Evolutionary conservation across 2,113 vertebrate species (phyloP).

Genomic region (Otolemur garnettii): DNA sequence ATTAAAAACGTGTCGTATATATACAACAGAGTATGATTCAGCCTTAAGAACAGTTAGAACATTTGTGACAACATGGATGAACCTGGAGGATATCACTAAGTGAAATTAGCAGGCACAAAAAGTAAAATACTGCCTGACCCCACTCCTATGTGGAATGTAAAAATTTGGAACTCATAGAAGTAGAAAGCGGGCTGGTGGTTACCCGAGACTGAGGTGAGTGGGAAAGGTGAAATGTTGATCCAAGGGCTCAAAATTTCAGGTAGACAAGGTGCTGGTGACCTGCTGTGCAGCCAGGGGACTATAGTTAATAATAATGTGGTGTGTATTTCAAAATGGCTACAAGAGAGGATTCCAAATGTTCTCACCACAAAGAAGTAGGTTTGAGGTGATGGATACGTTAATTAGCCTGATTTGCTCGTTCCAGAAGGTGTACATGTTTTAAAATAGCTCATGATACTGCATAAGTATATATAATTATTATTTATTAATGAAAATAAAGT

Average conservation of each 20-base stretch:
- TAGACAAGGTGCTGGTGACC: not conserved
- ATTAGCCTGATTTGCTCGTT: not conserved
- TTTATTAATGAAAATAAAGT: not conserved
- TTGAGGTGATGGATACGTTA: not conserved
- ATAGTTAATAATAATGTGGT: not conserved
- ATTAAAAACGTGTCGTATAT: not conserved
- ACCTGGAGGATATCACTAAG: not conserved
- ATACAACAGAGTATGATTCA: not conserved
- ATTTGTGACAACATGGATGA: not conserved
- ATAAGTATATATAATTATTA: not conserved
- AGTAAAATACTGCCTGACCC: not conserved
- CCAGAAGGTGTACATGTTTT: not conserved
- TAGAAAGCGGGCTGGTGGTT: too few relatives aligned
- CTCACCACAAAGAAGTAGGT: not conserved
- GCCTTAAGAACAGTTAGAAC: not conserved
- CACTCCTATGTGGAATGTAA: not conserved
- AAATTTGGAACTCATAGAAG: not conserved
- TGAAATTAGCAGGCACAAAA: not conserved
- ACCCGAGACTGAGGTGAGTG: not conserved
- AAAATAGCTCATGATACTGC: not conserved
- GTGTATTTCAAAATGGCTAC: not conserved
- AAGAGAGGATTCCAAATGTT: not conserved
- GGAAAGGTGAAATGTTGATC: not conserved
- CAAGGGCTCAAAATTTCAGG: not conserved
- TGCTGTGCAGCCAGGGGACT: not conserved